These are phyloP conservation scores for Centropyge bicolor DNA, from an alignment of 2,797 vertebrate species.

Conservation along the genomic window DNA sequence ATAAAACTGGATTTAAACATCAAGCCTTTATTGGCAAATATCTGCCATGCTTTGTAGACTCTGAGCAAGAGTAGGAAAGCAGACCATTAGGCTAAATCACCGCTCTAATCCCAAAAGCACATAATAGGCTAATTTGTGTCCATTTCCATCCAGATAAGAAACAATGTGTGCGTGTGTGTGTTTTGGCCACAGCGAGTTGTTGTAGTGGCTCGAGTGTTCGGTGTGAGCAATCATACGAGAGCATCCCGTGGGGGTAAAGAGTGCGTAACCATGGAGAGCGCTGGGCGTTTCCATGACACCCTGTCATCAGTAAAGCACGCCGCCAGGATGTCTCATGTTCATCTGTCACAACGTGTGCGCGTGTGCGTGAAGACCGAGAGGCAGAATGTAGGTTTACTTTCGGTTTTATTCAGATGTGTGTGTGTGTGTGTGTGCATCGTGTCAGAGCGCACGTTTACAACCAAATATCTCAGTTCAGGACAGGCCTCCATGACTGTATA, in stretches of 20 bases:
- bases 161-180: constrained; percentile 44
- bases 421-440: not conserved
- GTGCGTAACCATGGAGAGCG: constrained; percentile 81
- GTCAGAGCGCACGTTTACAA: constrained; percentile 24
- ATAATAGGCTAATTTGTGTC: constrained; percentile 78
- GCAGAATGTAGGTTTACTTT: constrained; percentile 40
- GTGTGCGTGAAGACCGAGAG: not conserved
- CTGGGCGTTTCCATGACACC: constrained; percentile 83
- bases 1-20: constrained; percentile 40
- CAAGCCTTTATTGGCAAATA: constrained; percentile 55
- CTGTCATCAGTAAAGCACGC: constrained; percentile 72
- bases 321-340: constrained; percentile 75
- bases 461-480: constrained; percentile 27
- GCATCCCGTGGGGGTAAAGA: constrained; percentile 74
- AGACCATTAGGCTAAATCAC: constrained; percentile 71
- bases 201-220: constrained; percentile 71
- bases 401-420: constrained; percentile 34
- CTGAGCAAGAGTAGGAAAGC: constrained; percentile 56
- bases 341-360: constrained; percentile 59
- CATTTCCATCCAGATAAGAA: constrained; percentile 76
- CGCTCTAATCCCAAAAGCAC: constrained; percentile 74
- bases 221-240: constrained; percentile 75
- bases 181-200: constrained; percentile 53
- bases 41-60: constrained; percentile 47
- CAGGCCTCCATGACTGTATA: not conserved